A percentile compares a stretch with the other conserved stretches of the same genome.
Evolutionary conservation across 2,888 invertebrate genomes (phyloP).

Genomic region (Drosophila algonquin): DNA sequence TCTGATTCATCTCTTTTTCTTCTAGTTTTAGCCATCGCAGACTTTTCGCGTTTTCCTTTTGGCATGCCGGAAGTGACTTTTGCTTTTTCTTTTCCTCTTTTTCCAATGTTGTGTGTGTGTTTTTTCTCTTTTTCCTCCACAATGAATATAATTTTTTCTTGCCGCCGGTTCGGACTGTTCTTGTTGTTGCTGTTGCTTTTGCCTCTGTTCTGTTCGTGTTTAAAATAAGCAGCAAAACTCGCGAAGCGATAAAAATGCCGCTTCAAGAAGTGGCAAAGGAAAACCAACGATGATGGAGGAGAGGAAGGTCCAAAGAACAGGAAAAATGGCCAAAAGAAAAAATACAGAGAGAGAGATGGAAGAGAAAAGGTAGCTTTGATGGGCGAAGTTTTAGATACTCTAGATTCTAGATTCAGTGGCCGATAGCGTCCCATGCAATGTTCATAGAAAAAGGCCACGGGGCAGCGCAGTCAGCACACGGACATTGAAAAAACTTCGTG

Average conservation of each 20-base stretch:
- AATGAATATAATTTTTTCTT: constrained; percentile 71
- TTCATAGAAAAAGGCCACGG: too few species aligned
- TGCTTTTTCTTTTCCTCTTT: constrained; percentile 67
- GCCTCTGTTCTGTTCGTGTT: constrained; percentile 56
- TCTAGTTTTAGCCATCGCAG: constrained; percentile 48
- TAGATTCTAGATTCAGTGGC: neutral
- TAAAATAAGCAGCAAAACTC: constrained; percentile 77
- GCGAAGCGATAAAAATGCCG: constrained; percentile 70
- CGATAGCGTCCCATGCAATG: too few species aligned
- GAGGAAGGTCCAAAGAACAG: constrained; percentile 43
- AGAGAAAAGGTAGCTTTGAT: constrained; percentile 17
- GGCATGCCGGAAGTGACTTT: constrained; percentile 81
- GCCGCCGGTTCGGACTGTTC: constrained; percentile 59
- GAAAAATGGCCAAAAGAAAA: constrained; percentile 62
- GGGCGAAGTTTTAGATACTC: neutral
- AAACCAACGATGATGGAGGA: constrained; percentile 33
- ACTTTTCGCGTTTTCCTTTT: constrained; percentile 75
- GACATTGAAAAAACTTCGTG: too few species aligned
- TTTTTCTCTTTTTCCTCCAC: constrained; percentile 38
- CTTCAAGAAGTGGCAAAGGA: constrained; percentile 46
- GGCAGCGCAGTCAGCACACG: too few species aligned
- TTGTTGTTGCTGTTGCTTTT: constrained; percentile 42
- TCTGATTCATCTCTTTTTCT: neutral
- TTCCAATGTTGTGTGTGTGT: constrained; percentile 1
- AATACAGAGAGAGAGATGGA: constrained; percentile 33